Base-by-base conservation (phyloP, 1,140 invertebrate species). In the Babylonia areolata region DNA sequence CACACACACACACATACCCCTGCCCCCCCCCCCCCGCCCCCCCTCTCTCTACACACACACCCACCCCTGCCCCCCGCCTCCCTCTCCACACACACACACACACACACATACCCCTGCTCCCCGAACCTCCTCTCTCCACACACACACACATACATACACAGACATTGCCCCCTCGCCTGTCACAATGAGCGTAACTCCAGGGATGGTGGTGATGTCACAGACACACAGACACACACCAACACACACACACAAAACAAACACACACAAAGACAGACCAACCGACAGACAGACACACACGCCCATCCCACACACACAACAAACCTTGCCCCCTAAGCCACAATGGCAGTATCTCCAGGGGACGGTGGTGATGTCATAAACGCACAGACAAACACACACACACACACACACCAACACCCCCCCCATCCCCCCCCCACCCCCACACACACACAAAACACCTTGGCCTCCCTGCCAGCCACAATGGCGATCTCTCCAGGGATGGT, bases 251-350 rank as follows among this genome's bases (percentile, higher is more conserved):
- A 78, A 11, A 37, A n/a, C 6, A 64, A 6, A 64, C 58, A 64
- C 58, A 46, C 42, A 46, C 42, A 46, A 5, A 46, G 5, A 64
- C 58, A 64, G 6, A 96, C 20, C 89, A 28, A 99, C 73, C 15
- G 15, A 75, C 73, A 75, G 15, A 75, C 73, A 75, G 15, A 75
- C 73, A 75, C 73, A 75, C 73, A 75, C 73, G 35, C 73, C 15
- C 73, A 75, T 31, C 15, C 15, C 73, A 75, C 73, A 75, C 73
- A 75, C 73, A 75, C 73, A 75, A n/a, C n/a, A n/a, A 33, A 83
- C 81, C 58, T 69, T 39, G 35, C 96, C 51, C 46, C 81, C 71
- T 86, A 88, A 6, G 90, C 86, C 28, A 89, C 85, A 3, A 87
- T 46, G 15, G 90, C 89, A 3, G 89, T 54, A n/a, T 91, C 91